phyloP scores from a whole-genome alignment of 2,888 invertebrate genomes.

The Trichopria drosophilae region DNA sequence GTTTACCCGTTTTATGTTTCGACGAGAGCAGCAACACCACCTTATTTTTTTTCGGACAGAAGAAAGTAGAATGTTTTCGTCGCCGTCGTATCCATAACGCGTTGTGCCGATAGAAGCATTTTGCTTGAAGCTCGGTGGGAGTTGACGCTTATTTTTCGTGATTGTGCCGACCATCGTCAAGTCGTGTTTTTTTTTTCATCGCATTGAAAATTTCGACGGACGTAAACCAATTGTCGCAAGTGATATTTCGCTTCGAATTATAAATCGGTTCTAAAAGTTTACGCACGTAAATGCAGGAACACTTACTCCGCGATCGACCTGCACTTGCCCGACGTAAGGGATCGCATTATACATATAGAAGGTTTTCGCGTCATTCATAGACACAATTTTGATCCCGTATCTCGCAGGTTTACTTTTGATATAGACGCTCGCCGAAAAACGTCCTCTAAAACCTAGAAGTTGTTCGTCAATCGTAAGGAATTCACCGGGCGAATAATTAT shows the following conservation, averaged over 20 bases:
- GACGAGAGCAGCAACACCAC: constrained; percentile 13
- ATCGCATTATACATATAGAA: constrained; percentile 9
- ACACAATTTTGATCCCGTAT: too few relatives aligned
- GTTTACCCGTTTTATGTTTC: constrained; percentile 2
- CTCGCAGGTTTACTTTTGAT: constrained; percentile 20
- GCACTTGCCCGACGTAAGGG: constrained; percentile 10
- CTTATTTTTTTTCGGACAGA: constrained; percentile 9
- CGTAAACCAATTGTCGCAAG: constrained; percentile 6
- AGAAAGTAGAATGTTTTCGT: constrained; percentile 8
- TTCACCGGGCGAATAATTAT: constrained; percentile 14
- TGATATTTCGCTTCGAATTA: constrained; percentile 1
- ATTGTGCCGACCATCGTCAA: constrained; percentile 13
- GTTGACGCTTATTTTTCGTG: constrained; percentile 14
- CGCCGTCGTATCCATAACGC: background rate
- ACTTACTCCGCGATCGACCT: constrained; percentile 2
- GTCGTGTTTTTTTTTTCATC: background rate
- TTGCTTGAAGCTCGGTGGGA: background rate
- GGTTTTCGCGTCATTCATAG: constrained; percentile 10
- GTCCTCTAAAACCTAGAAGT: constrained; percentile 20
- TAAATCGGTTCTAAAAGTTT: constrained; percentile 4
- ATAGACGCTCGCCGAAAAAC: constrained; percentile 13
- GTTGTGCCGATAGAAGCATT: constrained; percentile 2
- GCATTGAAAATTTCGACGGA: background rate
- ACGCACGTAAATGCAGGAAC: constrained; percentile 8
- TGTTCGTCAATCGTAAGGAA: constrained; percentile 23